Conservation (phyloP, 2,888 invertebrate genomes). For the Thymelicus lineola region DNA sequence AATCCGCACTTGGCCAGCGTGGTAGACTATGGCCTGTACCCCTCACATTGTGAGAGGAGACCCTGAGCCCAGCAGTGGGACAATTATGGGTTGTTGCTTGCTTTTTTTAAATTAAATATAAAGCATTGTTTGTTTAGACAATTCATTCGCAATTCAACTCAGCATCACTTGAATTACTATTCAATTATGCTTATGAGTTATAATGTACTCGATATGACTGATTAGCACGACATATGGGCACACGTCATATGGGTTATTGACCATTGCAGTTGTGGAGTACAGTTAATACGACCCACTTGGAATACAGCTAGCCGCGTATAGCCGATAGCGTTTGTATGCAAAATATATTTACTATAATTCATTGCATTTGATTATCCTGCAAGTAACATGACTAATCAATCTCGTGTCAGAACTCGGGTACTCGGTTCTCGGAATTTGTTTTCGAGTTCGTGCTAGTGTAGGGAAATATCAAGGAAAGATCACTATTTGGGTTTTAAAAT, state of each 20-base stretch:
- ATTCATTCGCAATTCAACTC: not conserved
- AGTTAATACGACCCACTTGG: not conserved
- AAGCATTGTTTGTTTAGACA: no score
- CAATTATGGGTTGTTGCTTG: no score
- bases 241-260: not conserved
- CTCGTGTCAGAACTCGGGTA: not conserved
- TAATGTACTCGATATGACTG: no score
- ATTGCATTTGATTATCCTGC: not conserved
- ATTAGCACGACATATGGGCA: not conserved
- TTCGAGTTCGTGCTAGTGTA: no score
- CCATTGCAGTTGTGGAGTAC: constrained; percentile 6
- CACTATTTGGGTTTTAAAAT: no score
- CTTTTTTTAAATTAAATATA: no score
- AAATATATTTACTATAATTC: not conserved
- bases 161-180: not conserved
- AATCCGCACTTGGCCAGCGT: no score
- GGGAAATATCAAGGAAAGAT: no score
- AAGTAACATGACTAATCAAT: not conserved
- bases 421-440: no score
- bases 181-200: not conserved
- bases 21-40: no score
- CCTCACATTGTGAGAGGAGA: no score
- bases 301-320: not conserved
- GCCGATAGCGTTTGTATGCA: not conserved
- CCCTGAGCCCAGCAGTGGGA: no score